These are phyloP conservation scores for Lepus americanus DNA, from an alignment of 2,113 vertebrate species.

Conservation along the genomic window DNA sequence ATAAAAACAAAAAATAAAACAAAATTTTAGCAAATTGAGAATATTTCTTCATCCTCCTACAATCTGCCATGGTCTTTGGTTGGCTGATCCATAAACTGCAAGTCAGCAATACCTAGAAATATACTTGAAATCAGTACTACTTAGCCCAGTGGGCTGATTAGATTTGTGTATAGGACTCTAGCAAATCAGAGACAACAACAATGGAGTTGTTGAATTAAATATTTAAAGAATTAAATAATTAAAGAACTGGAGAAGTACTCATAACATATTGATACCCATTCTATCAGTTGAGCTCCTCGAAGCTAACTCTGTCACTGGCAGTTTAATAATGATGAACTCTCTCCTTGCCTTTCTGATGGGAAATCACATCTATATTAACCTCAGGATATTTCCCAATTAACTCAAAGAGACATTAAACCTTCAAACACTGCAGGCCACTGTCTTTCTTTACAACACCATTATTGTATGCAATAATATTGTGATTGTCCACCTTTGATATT, in stretches of 20 bases:
- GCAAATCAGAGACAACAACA: neutral
- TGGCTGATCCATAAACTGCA: neutral
- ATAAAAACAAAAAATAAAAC: neutral
- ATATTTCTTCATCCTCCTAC: neutral
- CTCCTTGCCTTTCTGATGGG: slow-evolving; percentile 1
- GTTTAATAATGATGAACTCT: slow-evolving; percentile 30
- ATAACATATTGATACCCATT: neutral
- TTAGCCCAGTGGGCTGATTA: neutral
- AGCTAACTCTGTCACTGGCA: neutral
- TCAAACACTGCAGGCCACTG: neutral
- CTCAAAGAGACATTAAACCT: slow-evolving; percentile 34
- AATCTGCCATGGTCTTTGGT: neutral
- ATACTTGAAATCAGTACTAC: neutral
- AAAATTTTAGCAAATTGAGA: neutral
- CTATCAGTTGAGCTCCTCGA: slow-evolving; percentile 57
- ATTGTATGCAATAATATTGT: neutral
- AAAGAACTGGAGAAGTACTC: slow-evolving; percentile 51
- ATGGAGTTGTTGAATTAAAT: no score
- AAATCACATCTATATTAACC: neutral
- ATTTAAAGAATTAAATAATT: neutral
- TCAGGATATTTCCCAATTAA: neutral
- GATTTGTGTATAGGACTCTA: neutral
- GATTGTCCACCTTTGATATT: neutral
- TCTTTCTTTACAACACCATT: neutral
- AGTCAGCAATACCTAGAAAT: neutral